Base-by-base conservation (phyloP, 1,140 invertebrate species). In the Zelostemma sp. region DNA sequence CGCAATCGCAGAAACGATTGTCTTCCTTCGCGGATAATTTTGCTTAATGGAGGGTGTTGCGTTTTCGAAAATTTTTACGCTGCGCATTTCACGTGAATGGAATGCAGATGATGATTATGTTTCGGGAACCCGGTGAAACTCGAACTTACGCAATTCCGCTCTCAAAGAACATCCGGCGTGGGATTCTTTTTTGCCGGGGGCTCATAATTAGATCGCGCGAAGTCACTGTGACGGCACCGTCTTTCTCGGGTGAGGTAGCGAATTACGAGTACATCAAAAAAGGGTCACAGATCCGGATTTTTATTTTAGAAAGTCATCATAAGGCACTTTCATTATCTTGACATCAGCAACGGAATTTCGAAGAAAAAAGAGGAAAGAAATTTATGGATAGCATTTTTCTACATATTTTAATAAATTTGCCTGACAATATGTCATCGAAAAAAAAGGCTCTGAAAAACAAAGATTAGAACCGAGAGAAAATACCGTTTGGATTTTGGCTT, bases 91-190 rank as follows among this genome's bases (percentile, higher is more conserved):
- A n/a, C n/a, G n/a, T n/a, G n/a, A n/a, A n/a, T n/a, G n/a, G 41
- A 33, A 59, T 35, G 19, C 47, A 35, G 15, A 31, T 43, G 46
- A 55, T 48, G 31, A 9, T 55, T 33, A 43, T 59, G 49, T 49
- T 58, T 54, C 40, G 56, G 1, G 5, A n/a, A 35, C 33, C 53
- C 46, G 41, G 62, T 56, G 62, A 69, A 69, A 67, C 56, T 38
- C 46, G 58, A 63, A 43, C 63, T 73, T 73, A 69, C 48, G 71
- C 60, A 69, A 73, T 54, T n/a, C 15, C 33, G 56, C 47, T 59
- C 54, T 64, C 54, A 63, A 68, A 53, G 66, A 64, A 64, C 49
- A 69, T 73, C 66, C 71, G 62, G 62, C 49, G 62, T 57, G 50
- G 46, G 47, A 67, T 55, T 66, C 35, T 57, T 61, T 60, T 17